Percentiles rank a stretch among this genome's conserved stretches.
Conservation (phyloP, 2,888 invertebrate species). For the Nomada flava region DNA sequence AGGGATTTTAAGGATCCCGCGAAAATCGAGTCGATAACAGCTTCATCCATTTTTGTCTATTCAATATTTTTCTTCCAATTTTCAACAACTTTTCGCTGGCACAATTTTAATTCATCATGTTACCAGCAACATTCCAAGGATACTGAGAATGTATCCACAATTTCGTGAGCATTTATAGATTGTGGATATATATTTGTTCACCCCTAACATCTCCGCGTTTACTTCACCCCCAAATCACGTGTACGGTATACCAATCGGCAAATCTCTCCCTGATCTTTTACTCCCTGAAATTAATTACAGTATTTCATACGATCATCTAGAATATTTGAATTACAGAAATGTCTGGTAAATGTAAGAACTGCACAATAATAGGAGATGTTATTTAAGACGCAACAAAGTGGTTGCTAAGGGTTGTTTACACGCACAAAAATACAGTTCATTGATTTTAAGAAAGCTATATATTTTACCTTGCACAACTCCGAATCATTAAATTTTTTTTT, state of each 20-base stretch:
- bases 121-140: constrained; percentile 26
- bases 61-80: background rate
- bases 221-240: background rate
- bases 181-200: constrained; percentile 39
- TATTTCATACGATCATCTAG: too few relatives aligned
- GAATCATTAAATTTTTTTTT: background rate
- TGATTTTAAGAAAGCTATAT: constrained; percentile 55
- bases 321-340: background rate
- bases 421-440: constrained; percentile 34
- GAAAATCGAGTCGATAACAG: constrained; percentile 95
- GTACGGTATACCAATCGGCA: background rate
- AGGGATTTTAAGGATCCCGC: constrained; percentile 93
- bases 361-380: background rate
- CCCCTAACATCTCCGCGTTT: constrained; percentile 13
- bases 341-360: background rate
- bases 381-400: background rate
- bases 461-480: background rate
- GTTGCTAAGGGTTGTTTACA: constrained; percentile 71
- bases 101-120: constrained; percentile 11
- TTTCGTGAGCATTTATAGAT: constrained; percentile 52
- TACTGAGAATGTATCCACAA: constrained; percentile 50
- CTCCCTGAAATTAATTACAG: background rate
- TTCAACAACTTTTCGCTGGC: background rate
- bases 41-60: constrained; percentile 91
- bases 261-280: background rate